Base-by-base conservation (phyloP, 92 coral and sea anemone genomes). In the Epizoanthus fatuus region DNA sequence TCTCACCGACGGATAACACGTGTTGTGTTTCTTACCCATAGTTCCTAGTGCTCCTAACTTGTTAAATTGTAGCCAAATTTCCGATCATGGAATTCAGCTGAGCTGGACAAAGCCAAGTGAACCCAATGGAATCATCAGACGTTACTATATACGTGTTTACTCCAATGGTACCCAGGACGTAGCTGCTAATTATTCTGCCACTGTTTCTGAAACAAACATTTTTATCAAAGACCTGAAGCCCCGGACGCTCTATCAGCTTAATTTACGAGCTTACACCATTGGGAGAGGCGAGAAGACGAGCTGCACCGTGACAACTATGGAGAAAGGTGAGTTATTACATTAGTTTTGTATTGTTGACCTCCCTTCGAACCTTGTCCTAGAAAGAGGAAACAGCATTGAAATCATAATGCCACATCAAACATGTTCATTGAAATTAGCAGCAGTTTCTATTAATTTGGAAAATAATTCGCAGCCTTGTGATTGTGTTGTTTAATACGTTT, bases 91-190 rank as follows among this genome's bases (percentile, higher is more conserved):
- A 13, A 42, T 42, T 42, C 5, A 14, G 75, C 35, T 70, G 12
- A 70, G 22, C 25, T 70, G 75, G 75, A 70, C 42, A 7, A 6
- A 19, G 4, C 75, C 44, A 25, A 12, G 13, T 20, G 63, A 72
- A 52, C 16, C 75, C 0, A 72, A 72, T 38, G 62, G 79, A 49
- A 72, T 72, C 79, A 49, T 72, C 44, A 52, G 79, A 72, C 3
- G 53, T 25, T 72, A 72, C 44, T 17, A 12, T 20, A 52, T 72
- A 25, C 25, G 2, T 17, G 38, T 72, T 7, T 49, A 22, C 32
- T 72, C 51, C 63, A 72, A 72, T 4, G 20, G 17, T 44, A 72
- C 79, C 10, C 14, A 72, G 37, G 55, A 14, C 29, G 10, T 72
- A 5, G 42, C 44, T 13, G 62, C 22, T n/a, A 51, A 22, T 39